These are phyloP conservation scores for Bujurquina vittata DNA, from an alignment of 2,113 vertebrate species.

Conservation along the genomic window DNA sequence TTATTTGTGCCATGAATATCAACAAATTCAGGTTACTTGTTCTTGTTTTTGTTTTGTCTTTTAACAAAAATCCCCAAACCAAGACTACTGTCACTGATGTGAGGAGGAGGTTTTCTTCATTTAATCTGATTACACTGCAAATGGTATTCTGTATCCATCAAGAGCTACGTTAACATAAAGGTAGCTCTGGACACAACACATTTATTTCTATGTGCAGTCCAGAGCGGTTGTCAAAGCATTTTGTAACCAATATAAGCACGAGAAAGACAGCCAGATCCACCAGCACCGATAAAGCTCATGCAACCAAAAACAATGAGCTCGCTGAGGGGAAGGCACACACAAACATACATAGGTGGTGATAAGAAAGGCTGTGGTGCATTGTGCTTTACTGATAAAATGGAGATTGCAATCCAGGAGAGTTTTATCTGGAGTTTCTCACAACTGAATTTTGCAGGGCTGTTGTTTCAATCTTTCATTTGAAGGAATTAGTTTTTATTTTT, in stretches of 20 bases:
- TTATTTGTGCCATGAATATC: background rate
- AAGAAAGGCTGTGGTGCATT: background rate
- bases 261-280: background rate
- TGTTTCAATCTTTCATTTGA: slow-evolving; percentile 40
- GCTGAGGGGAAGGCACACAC: slow-evolving; percentile 13
- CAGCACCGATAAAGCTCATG: slow-evolving; percentile 12
- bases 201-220: background rate
- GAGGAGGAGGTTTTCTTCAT: background rate
- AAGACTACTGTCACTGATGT: background rate
- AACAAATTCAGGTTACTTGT: background rate
- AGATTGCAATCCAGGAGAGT: background rate
- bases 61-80: background rate
- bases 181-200: background rate
- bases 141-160: background rate
- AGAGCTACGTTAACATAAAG: background rate
- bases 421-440: slow-evolving; percentile 46
- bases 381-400: slow-evolving; percentile 22
- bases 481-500: slow-evolving; percentile 1
- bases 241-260: background rate
- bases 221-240: background rate
- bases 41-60: background rate
- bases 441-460: no score
- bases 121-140: background rate
- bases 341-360: background rate
- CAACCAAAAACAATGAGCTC: slow-evolving; percentile 33